Base-by-base conservation (phyloP, 2,113 vertebrate genomes). In the Xyrauchen texanus region DNA sequence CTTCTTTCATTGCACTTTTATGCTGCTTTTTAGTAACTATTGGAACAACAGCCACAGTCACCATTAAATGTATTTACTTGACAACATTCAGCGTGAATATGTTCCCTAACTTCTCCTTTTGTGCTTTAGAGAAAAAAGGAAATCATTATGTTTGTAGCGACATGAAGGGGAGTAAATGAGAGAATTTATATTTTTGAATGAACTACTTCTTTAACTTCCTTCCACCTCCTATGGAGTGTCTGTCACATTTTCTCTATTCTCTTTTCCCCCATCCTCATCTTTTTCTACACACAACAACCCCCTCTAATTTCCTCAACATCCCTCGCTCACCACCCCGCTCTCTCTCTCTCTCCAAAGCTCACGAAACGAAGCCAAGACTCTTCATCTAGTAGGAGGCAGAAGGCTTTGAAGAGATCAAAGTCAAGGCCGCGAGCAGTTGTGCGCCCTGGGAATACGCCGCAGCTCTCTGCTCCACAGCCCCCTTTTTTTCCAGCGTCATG, bases 341-440 rank as follows among this genome's bases (percentile, higher is more conserved):
- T 78, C 71, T 82, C 83, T 80, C 85, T 83, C 89, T 87, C 89
- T 90, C 84, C 88, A 95, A 94, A 92, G 92, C 89, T 90, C 93
- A 93, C 94, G 93, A 95, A 94, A 95, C 87, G 95, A 95, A 97
- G 96, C 96, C 97, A 97, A 97, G 95, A 94, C 96, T 96, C 95
- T 95, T 95, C 95, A 94, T 95, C 95, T 94, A 97, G 96, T 95
- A 97, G 95, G 96, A 98, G 96, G 95, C 96, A 98, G 95, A 95
- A 96, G 97, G 96, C 96, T 98, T 98, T 98, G 97, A 99, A 98
- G 96, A 98, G 97, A 99, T 99, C 96, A 99, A 99, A 99, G 97
- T 95, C 95, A 95, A 97, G 96, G 96, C 97, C 95, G 95, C 94
- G 88, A 98, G 97, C 97, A 96, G 96, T 98, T 96, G 96, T 93